phyloP scores from a whole-genome alignment of 1,140 invertebrate genomes.

The Drosophila kurseongensis region DNA sequence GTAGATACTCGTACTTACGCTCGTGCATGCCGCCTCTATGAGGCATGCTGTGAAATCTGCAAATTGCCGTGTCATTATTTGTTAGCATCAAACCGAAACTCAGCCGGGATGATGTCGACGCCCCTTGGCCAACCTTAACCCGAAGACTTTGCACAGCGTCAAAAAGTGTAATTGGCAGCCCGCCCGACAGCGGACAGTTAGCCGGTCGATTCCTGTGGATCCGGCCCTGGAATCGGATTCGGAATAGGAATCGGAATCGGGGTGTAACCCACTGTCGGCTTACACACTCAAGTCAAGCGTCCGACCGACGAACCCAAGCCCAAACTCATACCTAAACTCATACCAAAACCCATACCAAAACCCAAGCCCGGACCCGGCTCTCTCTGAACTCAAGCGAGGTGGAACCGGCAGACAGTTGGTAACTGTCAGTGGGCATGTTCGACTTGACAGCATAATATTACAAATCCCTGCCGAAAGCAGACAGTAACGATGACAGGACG shows the following conservation, averaged over 20 bases:
- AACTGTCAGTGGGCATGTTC: constrained; percentile 82
- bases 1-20: constrained; percentile 46
- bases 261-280: constrained; percentile 68
- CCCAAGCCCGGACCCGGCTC: too few relatives aligned
- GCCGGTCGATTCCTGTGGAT: constrained; percentile 21
- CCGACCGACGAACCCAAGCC: background rate
- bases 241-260: constrained; percentile 22
- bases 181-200: constrained; percentile 22
- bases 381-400: constrained; percentile 38
- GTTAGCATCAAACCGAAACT: constrained; percentile 76
- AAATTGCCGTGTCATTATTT: constrained; percentile 85
- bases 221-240: constrained; percentile 11
- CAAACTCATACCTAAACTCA: too few relatives aligned
- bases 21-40: constrained; percentile 26
- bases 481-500: constrained; percentile 72
- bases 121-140: constrained; percentile 30
- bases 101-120: constrained; percentile 50
- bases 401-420: constrained; percentile 68
- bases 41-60: constrained; percentile 83
- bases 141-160: constrained; percentile 39
- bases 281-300: constrained; percentile 62
- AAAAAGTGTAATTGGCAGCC: constrained; percentile 79
- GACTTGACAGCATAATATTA: constrained; percentile 83
- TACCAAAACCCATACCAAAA: too few relatives aligned
- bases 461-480: constrained; percentile 81